Evolutionary conservation across 2,797 vertebrate species (phyloP), one percentile per base, ranked within the genome.

Genomic region (Bryconaethiops microstoma): DNA sequence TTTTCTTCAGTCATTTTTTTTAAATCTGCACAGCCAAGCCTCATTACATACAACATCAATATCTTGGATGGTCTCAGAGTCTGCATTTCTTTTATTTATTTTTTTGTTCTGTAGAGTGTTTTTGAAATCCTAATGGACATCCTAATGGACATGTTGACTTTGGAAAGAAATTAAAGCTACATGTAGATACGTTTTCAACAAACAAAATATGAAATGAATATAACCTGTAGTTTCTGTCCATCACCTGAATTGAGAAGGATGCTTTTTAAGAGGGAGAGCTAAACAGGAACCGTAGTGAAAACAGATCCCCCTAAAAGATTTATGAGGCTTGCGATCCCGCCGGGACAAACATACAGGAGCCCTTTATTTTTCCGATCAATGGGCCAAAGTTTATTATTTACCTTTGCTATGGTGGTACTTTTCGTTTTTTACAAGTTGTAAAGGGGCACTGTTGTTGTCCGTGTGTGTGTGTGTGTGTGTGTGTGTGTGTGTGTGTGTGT

Each of bases 231-330:
- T 57, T 81, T 80, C 81, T 82, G 83, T 86, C 84, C 86, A 90
- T 91, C 91, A 92, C 45, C 77, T 71, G 87, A 83, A 91, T 90
- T 81, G 86, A 86, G 88, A 84, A 85, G 85, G 88, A 90, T 50
- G 79, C 62, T 77, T 83, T 86, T 88, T 78, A 90, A 91, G 83
- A 54, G 73, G 59, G 78, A 83, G 80, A 86, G 88, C 85, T 88
- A 86, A 89, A 89, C 78, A 73, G 52, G 65, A 85, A 40, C 68
- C 25, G 68, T 40, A 73, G 78, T 55, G 70, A 77, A 76, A 76
- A 78, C 81, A 80, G 79, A 89, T 86, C 84, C 83, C 87, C 90
- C 87, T 95, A 89, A 94, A 94, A 94, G 91, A 95, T 95, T 93
- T 92, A 94, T 95, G 91, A 94, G 92, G 87, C 88, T 86, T 86